phyloP scores from a whole-genome alignment of 1,140 invertebrate species.

The Theocolax elegans region DNA sequence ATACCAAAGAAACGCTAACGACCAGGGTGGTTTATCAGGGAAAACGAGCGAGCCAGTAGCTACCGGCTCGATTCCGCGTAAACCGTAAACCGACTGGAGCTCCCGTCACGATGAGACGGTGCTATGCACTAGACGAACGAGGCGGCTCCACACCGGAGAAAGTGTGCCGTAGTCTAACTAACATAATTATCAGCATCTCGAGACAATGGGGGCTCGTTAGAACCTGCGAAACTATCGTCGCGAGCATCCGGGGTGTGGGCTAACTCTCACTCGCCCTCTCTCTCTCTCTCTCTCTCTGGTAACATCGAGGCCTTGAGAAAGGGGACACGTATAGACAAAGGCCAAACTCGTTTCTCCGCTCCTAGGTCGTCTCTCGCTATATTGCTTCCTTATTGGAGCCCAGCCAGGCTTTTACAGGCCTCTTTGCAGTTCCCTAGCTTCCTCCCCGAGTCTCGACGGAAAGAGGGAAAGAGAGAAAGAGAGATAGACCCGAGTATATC shows the following conservation, averaged over 20 bases:
- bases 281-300: background rate
- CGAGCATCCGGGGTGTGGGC: constrained; percentile 43
- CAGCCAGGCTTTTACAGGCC: constrained; percentile 56
- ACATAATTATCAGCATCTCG: constrained; percentile 60
- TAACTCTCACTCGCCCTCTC: background rate
- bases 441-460: too few relatives aligned
- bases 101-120: too few relatives aligned
- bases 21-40: too few relatives aligned
- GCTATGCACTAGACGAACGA: too few relatives aligned
- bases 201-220: constrained; percentile 61
- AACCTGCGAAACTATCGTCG: constrained; percentile 51
- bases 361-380: constrained; percentile 25
- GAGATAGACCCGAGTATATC: too few relatives aligned
- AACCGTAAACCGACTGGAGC: background rate
- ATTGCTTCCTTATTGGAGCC: constrained; percentile 61
- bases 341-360: background rate
- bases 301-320: constrained; percentile 14
- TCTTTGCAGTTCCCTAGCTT: background rate
- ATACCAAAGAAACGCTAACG: background rate
- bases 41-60: constrained; percentile 1
- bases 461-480: too few relatives aligned
- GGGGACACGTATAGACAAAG: constrained; percentile 12
- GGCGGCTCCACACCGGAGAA: too few relatives aligned
- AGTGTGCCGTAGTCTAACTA: constrained; percentile 39
- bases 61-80: constrained; percentile 26